Evolutionary conservation across 1,140 invertebrate genomes (phyloP).

Genomic region (Aricia agestis): DNA sequence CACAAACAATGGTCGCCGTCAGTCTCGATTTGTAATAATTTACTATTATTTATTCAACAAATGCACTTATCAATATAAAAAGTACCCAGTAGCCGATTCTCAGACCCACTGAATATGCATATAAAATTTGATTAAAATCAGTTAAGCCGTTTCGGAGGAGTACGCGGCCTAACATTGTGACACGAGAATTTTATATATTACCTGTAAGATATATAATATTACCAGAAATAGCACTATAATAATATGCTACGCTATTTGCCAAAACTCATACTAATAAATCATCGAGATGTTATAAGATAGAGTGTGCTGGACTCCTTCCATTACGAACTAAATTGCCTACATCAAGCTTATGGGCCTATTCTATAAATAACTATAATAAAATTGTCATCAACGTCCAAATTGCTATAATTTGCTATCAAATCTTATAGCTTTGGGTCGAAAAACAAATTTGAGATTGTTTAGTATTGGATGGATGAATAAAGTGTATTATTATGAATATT

Average conservation of each 20-base stretch:
- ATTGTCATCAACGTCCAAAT: not conserved
- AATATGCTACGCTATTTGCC: not conserved
- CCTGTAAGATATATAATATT: no score
- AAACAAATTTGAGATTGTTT: not conserved
- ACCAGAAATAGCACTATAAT: not conserved
- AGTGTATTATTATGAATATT: not conserved
- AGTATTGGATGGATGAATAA: not conserved
- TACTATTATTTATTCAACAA: no score
- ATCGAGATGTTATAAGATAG: not conserved
- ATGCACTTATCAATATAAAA: no score
- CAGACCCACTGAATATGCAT: no score
- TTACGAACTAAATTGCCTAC: conserved; percentile 6
- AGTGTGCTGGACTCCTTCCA: not conserved
- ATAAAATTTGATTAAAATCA: no score
- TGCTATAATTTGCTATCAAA: not conserved
- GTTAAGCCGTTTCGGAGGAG: no score
- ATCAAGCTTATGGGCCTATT: not conserved
- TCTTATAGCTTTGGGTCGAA: not conserved
- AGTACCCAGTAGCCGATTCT: no score
- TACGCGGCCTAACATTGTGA: no score
- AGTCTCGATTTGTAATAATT: no score
- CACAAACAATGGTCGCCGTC: no score
- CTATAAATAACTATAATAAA: conserved; percentile 9
- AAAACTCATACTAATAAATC: not conserved
- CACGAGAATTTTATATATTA: no score